Evolutionary conservation across 1,140 invertebrate species (phyloP), one percentile per base, ranked within the genome.

Genomic region (Conus ventricosus): DNA sequence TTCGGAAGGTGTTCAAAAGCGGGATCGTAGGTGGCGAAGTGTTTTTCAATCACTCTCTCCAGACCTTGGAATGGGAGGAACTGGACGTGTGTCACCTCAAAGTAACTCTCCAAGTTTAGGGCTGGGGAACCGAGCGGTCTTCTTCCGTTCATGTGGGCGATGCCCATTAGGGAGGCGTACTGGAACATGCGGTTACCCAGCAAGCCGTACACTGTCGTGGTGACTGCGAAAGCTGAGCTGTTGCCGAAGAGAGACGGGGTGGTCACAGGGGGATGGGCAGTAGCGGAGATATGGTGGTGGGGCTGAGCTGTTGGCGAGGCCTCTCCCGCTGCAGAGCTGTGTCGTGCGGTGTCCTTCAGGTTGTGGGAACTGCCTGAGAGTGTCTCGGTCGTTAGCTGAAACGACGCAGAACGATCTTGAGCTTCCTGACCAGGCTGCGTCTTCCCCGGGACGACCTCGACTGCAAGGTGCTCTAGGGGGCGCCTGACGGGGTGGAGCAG

Each of bases 171-270:
- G 0, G 91, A 89, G n/a, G 90, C 89, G 87, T 92, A 93, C 84
- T 91, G 85, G 89, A 93, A 93, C 90, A 93, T 90, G n/a, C 87
- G 85, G 89, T 93, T 93, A 15, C 92, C 91, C 84, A 90, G 55
- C 27, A 10, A 7, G 23, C 82, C 82, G 7, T 4, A 25, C 53
- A 84, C 55, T 4, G 23, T 8, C 20, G 39, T 23, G 5, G 57
- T 63, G 20, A 84, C 82, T 4, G 54, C 39, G 20, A 7, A 20
- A 71, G 67, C 67, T n/a, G 67, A 71, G 67, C 67, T 71, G 7
- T n/a, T 71, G 67, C 11, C 11, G 67, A 23, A 13, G 11, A 20
- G 17, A 20, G 15, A 60, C 8, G 8, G 57, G 57, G 57, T 15
- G 8, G 57, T 8, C 8, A 60, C 57, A 4, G 57, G 57, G 15